Conservation (phyloP, 2,797 vertebrate genomes). For the Coracias cyanogaster region DNA sequence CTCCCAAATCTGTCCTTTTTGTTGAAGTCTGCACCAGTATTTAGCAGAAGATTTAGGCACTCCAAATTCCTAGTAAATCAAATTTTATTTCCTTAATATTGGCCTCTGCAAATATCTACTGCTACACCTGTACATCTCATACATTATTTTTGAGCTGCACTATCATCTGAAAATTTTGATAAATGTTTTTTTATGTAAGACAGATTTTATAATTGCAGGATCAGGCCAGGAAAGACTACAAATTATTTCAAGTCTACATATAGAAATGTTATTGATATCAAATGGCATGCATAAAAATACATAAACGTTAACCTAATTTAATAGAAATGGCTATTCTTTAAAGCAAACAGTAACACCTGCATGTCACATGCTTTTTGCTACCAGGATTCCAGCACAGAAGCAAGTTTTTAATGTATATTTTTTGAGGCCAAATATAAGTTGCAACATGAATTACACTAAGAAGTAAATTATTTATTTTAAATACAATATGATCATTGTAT, state of each 20-base stretch:
- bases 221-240: background rate
- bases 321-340: background rate
- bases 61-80: conserved; percentile 91
- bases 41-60: conserved; percentile 97
- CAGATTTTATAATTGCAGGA: background rate
- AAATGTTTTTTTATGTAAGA: background rate
- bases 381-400: background rate
- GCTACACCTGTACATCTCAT: background rate
- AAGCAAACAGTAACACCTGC: background rate
- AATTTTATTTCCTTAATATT: background rate
- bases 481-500: background rate
- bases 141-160: background rate
- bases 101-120: background rate
- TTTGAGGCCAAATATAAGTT: background rate
- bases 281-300: conserved; percentile 11
- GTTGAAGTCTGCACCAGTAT: conserved; percentile 96
- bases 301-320: background rate
- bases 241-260: background rate
- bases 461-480: background rate
- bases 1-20: conserved; percentile 97
- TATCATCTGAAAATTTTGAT: background rate
- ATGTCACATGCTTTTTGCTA: background rate
- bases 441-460: background rate
- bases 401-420: background rate
- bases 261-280: background rate